Evolutionary conservation across 2,888 invertebrate genomes (phyloP), one percentile per base, ranked within the genome.

Genomic region (Meloe dianella): DNA sequence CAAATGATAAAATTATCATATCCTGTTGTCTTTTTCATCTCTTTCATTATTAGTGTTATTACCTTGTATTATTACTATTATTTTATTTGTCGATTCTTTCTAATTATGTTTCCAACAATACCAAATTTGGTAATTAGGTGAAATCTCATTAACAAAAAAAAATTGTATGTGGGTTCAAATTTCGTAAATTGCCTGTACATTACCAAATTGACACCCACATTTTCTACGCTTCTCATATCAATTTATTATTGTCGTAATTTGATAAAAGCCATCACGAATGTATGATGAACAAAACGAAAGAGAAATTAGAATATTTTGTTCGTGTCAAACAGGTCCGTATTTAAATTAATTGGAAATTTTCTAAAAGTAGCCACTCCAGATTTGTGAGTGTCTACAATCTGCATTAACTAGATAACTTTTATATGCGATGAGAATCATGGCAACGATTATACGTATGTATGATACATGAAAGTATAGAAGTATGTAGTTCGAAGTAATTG

Each of bases 171-270:
- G 66, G 66, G 66, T 22, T 63, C 51, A 63, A 66, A 66, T 66
- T 66, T 66, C 66, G 66, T 63, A 66, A 66, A 66, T 63, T 63
- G 60, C 63, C 59, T 66, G 65, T 66, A 24, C 63, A 63, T 66
- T 66, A 66, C 60, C 56, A 66, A 66, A 66, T 63, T 63, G 60
- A 63, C 63, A 66, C 59, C 51, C 51, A 51, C 51, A 51, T 47
- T 47, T 20, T 47, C 47, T 9, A 47, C 20, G 51, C 24, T 51
- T 51, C 51, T 51, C 24, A 51, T 51, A 51, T 51, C 51, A 51
- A 51, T 51, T 51, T 51, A 22, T 51, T 51, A 51, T 51, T 51
- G 51, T 51, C 12, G 51, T 51, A 22, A 51, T 51, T 1, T 24
- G 51, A 51, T 51, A 51, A 51, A 51, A 51, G 22, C 24, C 22